Evolutionary conservation across 2,888 invertebrate species (phyloP).

Genomic region (Augiades crinisus): DNA sequence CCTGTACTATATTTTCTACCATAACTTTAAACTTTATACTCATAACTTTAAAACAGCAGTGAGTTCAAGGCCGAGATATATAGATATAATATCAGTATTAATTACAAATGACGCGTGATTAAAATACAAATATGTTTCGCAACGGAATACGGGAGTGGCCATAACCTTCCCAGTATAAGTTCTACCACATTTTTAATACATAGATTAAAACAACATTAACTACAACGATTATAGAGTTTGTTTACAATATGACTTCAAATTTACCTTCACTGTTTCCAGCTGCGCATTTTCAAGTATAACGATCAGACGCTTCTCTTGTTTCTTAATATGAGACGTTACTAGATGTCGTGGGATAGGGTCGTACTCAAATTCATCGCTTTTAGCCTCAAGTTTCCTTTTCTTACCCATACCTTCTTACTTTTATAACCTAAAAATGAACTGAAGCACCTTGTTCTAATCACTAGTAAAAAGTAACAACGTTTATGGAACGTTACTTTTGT

Average conservation of each 20-base stretch:
- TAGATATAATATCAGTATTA: too few species aligned
- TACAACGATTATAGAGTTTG: not conserved
- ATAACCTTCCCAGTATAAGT: too few species aligned
- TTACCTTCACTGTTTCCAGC: constrained; percentile 96
- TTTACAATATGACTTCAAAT: not conserved
- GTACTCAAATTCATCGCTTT: constrained; percentile 87
- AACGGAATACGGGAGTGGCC: too few species aligned
- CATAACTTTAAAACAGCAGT: too few species aligned
- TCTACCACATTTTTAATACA: too few species aligned
- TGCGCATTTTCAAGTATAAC: constrained; percentile 97
- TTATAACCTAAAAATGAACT: constrained; percentile 2
- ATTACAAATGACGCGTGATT: too few species aligned
- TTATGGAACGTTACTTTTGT: too few species aligned
- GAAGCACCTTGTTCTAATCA: not conserved
- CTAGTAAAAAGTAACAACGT: not conserved
- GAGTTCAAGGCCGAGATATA: too few species aligned
- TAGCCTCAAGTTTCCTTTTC: constrained; percentile 68
- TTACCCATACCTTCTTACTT: constrained; percentile 56
- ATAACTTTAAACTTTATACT: too few species aligned
- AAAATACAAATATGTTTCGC: too few species aligned
- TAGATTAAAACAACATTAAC: too few species aligned
- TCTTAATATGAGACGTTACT: constrained; percentile 88
- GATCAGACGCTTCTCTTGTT: constrained; percentile 94
- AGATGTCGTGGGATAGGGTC: constrained; percentile 90
- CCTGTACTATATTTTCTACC: too few species aligned